These are phyloP conservation scores for Microdon myrmicae DNA, from an alignment of 2,888 invertebrate species.

Conservation along the genomic window DNA sequence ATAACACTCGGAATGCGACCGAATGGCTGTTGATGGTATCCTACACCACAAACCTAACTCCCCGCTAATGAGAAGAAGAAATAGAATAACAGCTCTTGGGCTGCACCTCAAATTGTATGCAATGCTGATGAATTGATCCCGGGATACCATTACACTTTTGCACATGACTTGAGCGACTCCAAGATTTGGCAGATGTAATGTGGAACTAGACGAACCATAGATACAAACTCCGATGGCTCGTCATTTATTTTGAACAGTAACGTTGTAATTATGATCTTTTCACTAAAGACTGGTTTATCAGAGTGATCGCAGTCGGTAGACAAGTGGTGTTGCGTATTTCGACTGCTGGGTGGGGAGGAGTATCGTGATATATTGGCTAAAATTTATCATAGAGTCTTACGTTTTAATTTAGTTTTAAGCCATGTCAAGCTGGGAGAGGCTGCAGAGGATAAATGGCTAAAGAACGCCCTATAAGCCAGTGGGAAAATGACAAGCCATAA, in stretches of 20 bases:
- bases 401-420: slow-evolving; percentile 52
- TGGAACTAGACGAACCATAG: slow-evolving; percentile 34
- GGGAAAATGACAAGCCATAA: neutral
- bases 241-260: slow-evolving; percentile 43
- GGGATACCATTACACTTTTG: slow-evolving; percentile 51
- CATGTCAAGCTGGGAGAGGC: slow-evolving; percentile 36
- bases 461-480: slow-evolving; percentile 22
- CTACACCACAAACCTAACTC: slow-evolving; percentile 27
- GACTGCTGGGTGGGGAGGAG: neutral
- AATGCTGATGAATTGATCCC: slow-evolving; percentile 51
- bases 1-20: slow-evolving; percentile 48
- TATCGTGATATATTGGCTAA: slow-evolving; percentile 48
- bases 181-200: slow-evolving; percentile 50
- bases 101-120: slow-evolving; percentile 49
- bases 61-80: slow-evolving; percentile 9
- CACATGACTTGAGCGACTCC: slow-evolving; percentile 23
- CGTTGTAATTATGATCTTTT: slow-evolving; percentile 52
- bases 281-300: slow-evolving; percentile 50
- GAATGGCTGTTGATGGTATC: slow-evolving; percentile 50
- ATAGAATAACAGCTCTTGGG: slow-evolving; percentile 30
- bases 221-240: slow-evolving; percentile 12
- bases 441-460: slow-evolving; percentile 35
- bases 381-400: slow-evolving; percentile 49
- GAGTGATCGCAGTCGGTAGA: slow-evolving; percentile 22
- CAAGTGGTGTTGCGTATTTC: slow-evolving; percentile 4